Base-by-base conservation (phyloP, 2,797 vertebrate species). In the Galago senegalensis region DNA sequence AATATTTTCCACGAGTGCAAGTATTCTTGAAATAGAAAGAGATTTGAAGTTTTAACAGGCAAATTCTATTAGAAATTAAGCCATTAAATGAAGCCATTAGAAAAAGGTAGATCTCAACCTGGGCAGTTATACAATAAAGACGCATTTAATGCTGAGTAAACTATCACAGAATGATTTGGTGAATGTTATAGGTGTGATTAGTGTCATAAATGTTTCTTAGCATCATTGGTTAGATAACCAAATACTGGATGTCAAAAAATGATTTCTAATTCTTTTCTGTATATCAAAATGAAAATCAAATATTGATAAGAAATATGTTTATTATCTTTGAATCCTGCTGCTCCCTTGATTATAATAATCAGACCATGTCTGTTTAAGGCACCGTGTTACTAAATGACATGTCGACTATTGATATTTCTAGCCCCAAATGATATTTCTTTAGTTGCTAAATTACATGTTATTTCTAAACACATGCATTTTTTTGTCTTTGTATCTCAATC, bases 41-140 rank as follows among this genome's bases (percentile, higher is more conserved):
- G 31, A 80, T 97, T 97, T 97, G 84, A 95, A 95, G 67, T 79
- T 95, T 91, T 90, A 96, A 37, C n/a, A 97, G 49, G 16, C 13
- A 14, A 49, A 49, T 49, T 53, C 12, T 46, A 2, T 94, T 81
- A 79, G 77, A 94, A 21, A 3, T 58, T 34, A 94, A 93, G 16
- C 34, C 72, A 92, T 97, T 97, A 95, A 79, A 77, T 86, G 87
- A 70, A 97, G 81, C 94, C 76, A 13, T 72, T n/a, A 67, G n/a
- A 92, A 95, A 81, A 31, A 76, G 58, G n/a, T 82, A 27, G 40
- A 43, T 95, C 96, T 97, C 82, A 88, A 20, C 96, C 80, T 93
- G 76, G 63, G 25, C 4, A 70, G 70, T 89, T 93, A 53, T 79
- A 82, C 18, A 89, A 63, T 49, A 81, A 75, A 73, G 40, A 76